These are phyloP conservation scores for Tretioscincus oriximinensis DNA, from an alignment of 2,113 vertebrate genomes.

Conservation along the genomic window DNA sequence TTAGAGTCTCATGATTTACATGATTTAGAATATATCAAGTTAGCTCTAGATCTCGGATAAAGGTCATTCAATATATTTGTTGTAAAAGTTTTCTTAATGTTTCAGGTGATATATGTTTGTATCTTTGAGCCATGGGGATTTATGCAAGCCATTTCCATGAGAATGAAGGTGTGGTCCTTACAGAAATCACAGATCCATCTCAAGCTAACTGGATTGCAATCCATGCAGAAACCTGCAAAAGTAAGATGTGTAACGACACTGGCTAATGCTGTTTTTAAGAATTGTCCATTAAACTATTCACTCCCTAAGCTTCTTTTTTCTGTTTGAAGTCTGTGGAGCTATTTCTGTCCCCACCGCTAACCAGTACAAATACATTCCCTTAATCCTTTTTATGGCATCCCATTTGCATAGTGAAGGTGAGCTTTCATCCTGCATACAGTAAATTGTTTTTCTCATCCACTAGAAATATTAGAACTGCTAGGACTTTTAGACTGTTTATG, in stretches of 20 bases:
- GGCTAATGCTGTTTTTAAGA: neutral
- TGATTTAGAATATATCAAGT: neutral
- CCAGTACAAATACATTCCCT: neutral
- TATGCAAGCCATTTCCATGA: constrained; percentile 35
- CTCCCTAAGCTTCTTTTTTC: neutral
- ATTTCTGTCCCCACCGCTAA: constrained; percentile 5
- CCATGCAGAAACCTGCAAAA: constrained; percentile 38
- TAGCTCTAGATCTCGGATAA: neutral
- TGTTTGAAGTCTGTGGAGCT: neutral
- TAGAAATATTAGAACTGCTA: neutral
- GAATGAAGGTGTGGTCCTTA: constrained; percentile 25
- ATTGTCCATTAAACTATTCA: neutral
- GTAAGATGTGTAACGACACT: constrained; percentile 21
- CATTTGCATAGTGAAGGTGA: neutral
- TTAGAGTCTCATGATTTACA: neutral
- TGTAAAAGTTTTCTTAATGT: neutral
- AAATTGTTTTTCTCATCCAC: neutral
- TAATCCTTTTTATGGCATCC: neutral
- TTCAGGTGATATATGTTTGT: neutral
- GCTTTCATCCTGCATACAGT: neutral
- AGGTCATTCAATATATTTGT: neutral
- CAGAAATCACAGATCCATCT: constrained; percentile 33
- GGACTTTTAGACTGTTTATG: neutral
- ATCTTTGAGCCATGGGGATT: neutral
- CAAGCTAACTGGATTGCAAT: constrained; percentile 44